Evolutionary conservation across 2,888 invertebrate species (phyloP).

Genomic region (Lasioglossum calceatum): DNA sequence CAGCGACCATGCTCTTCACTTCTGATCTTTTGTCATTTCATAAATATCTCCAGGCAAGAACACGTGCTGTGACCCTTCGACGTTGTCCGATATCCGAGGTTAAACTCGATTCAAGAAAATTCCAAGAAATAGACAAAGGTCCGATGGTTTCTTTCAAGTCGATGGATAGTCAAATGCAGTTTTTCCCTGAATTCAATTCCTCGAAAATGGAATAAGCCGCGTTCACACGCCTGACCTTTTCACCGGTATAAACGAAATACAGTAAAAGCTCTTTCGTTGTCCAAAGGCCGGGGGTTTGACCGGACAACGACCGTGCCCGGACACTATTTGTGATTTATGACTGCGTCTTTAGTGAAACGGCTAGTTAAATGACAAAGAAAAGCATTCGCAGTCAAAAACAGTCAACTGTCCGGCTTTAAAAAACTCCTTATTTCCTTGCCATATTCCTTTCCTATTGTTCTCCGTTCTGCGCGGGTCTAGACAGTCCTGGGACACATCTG

Average conservation of each 20-base stretch:
- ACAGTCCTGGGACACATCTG: too few species aligned
- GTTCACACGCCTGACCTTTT: background rate
- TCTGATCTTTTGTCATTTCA: background rate
- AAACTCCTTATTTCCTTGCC: too few species aligned
- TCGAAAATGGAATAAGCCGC: background rate
- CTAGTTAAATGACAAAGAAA: too few species aligned
- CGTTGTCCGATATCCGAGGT: background rate
- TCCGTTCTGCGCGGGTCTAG: too few species aligned
- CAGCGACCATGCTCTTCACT: background rate
- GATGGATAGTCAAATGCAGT: background rate
- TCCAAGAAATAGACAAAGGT: background rate
- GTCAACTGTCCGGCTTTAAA: too few species aligned
- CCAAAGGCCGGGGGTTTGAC: too few species aligned
- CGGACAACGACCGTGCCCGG: too few species aligned
- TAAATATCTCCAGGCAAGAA: background rate
- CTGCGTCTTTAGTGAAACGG: too few species aligned
- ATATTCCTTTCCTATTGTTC: too few species aligned
- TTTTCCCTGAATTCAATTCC: background rate
- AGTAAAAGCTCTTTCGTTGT: too few species aligned
- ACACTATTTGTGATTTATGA: too few species aligned
- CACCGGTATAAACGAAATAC: background rate
- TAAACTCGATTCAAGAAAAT: background rate
- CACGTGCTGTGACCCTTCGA: background rate
- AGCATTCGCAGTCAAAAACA: too few species aligned
- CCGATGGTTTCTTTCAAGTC: background rate